Base-by-base conservation (phyloP, 2,888 invertebrate species). In the Strigamia maritima region DNA sequence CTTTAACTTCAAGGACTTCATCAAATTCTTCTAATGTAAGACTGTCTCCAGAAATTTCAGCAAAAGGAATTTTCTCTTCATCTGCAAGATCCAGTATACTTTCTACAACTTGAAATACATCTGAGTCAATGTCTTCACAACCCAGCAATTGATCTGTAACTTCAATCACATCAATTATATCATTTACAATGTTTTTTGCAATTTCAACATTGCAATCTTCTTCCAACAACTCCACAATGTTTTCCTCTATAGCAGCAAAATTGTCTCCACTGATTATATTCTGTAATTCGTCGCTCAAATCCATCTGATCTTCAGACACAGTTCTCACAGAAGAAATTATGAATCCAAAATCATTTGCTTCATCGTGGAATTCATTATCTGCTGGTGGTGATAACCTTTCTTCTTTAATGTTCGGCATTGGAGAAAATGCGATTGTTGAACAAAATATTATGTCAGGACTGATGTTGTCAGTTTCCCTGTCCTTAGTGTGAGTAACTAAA, bases 401-500 rank as follows among this genome's bases (percentile, higher is more conserved):
- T 12, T 75, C 31, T 31, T 75, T 75, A 16, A 75, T 38, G 24
- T 19, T 28, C 0, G 35, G 2, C 35, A 31, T 2, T 7, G 31
- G 31, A 2, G 35, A 35, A 35, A 35, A 35, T 6, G 2, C 35
- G 12, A 26, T 28, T n/a, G 28, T 70, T 7, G 70, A 70, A 28
- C 75, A 75, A 28, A 75, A 75, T 3, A 75, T 28, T 24, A 75
- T 19, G 31, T 75, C 75, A 75, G 75, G 75, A 75, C 75, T 75
- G 10, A 10, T 38, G 19, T 75, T 38, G 28, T 75, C 75, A 8
- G 2, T 31, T 22, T 28, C 28, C n/a, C 31, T 1, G 16, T 74
- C 74, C 24, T 28, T 31, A 6, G 75, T 28, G 24, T 75, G 75
- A 35, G 75, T 75, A 1, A 75, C 26, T 8, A 75, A 75, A n/a